Conservation (phyloP, 2,797 vertebrate genomes). For the Lycodopsis pacificus region DNA sequence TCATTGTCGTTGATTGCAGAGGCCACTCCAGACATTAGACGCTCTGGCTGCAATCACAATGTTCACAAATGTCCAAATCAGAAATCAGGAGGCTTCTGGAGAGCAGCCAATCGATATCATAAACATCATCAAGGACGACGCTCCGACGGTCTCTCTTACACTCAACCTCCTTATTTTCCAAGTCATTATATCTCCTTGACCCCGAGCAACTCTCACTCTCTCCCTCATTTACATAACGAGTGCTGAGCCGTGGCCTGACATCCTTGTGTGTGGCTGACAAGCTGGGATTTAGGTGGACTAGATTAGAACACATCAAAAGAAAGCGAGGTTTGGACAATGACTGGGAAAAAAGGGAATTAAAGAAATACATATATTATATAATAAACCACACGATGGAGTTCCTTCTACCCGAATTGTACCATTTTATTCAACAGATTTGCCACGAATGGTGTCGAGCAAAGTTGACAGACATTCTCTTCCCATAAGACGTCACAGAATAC, state of each 20-base stretch:
- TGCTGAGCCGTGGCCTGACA: constrained; percentile 11
- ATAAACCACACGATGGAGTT: not conserved
- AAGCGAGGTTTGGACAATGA: constrained; percentile 28
- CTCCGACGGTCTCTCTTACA: constrained; percentile 23
- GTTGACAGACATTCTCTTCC: constrained; percentile 30
- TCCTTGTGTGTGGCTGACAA: constrained; percentile 19
- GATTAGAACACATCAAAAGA: constrained; percentile 15
- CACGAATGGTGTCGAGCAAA: constrained; percentile 25
- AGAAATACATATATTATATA: not conserved
- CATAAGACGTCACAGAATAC: constrained; percentile 54
- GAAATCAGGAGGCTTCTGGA: constrained; percentile 69
- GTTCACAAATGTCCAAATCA: constrained; percentile 75
- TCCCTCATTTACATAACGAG: constrained; percentile 45
- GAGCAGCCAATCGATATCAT: constrained; percentile 74
- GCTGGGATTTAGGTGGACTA: constrained; percentile 17
- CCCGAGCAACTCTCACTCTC: constrained; percentile 25
- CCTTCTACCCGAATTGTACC: not conserved
- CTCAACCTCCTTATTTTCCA: constrained; percentile 57
- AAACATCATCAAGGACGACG: constrained; percentile 68
- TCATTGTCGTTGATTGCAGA: constrained; percentile 80
- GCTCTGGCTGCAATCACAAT: constrained; percentile 77
- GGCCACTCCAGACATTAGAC: constrained; percentile 78
- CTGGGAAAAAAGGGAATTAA: constrained; percentile 7
- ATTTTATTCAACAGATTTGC: constrained; percentile 9
- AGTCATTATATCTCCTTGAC: constrained; percentile 64